A percentile compares a stretch with the other conserved stretches of the same genome.
Evolutionary conservation across 2,888 invertebrate genomes (phyloP).

Genomic region (Dryobotodes eremita): DNA sequence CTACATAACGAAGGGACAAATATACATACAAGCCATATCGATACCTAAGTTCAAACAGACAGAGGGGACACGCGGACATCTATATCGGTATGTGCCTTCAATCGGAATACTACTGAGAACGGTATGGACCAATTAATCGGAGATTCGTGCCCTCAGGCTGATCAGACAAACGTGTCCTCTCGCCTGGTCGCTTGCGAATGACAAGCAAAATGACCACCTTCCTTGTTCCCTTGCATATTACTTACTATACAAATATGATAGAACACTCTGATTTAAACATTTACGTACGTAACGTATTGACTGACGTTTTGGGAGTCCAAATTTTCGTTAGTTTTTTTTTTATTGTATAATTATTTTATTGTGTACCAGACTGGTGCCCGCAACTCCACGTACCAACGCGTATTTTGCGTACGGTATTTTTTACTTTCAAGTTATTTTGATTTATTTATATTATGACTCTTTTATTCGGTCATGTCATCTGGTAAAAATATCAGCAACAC

Average conservation of each 20-base stretch:
- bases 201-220: slow-evolving; percentile 43
- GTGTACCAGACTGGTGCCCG: background rate
- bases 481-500: background rate
- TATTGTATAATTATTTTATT: background rate
- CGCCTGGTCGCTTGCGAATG: slow-evolving; percentile 46
- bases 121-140: slow-evolving; percentile 59
- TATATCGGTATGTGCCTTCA: slow-evolving; percentile 49
- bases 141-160: slow-evolving; percentile 58
- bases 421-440: background rate
- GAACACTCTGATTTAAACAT: background rate
- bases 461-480: background rate
- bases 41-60: slow-evolving; percentile 39
- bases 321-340: background rate
- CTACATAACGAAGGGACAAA: slow-evolving; percentile 29
- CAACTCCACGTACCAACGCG: background rate
- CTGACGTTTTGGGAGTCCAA: background rate
- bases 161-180: slow-evolving; percentile 59
- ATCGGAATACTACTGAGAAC: slow-evolving; percentile 48
- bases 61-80: slow-evolving; percentile 16
- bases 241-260: background rate
- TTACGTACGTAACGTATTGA: background rate
- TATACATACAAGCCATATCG: slow-evolving; percentile 25
- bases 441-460: background rate
- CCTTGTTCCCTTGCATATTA: slow-evolving; percentile 12
- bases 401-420: background rate